Evolutionary conservation across 2,797 vertebrate species (phyloP), one percentile per base, ranked within the genome.

Genomic region (Smutsia gigantea): DNA sequence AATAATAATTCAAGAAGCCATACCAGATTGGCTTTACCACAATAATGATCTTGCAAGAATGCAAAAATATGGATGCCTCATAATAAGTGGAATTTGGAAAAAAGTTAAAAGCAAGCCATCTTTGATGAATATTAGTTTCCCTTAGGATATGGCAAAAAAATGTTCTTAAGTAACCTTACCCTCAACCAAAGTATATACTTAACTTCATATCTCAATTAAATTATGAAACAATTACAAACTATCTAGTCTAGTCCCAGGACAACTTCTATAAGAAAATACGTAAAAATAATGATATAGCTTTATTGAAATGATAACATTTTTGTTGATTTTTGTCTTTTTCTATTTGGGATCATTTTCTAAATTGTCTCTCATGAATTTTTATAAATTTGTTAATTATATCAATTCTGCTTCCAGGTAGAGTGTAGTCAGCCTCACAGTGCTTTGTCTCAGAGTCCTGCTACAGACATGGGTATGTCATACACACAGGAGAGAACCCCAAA

Each of bases 1-100:
- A 66, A 75, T 75, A 89, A 66, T 46, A 72, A 87, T 64, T 87
- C 77, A 93, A 81, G 46, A 87, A 81, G 34, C 29, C 59, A 49
- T 5, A 25, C 5, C 31, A 46, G 71, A 53, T 53, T 81, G 29
- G 64, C 31, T 79, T 87, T 89, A 66, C 25, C 49, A 83, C 13
- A 27, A 18, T 55, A 94, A 75, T 49, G 49, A 89, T 57, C 37
- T 66, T 53, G 31, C 37, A 74, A 75, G 27, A 72, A 72, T 72
- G 21, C 46, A 55, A 53, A 87, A 78, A 34, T 81, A 39, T 72
- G 68, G 34, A 87, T 63, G 23, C 29, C 46, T 46, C 27, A 6
- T 68, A 42, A 21, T 61, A 21, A 46, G 27, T 83, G 77, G 61
- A 82, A 89, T 89, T 37, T 57, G 37, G 77, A 89, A 37, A 89